Base-by-base conservation (phyloP, 2,113 vertebrate genomes). In the Apodemus speciosus region DNA sequence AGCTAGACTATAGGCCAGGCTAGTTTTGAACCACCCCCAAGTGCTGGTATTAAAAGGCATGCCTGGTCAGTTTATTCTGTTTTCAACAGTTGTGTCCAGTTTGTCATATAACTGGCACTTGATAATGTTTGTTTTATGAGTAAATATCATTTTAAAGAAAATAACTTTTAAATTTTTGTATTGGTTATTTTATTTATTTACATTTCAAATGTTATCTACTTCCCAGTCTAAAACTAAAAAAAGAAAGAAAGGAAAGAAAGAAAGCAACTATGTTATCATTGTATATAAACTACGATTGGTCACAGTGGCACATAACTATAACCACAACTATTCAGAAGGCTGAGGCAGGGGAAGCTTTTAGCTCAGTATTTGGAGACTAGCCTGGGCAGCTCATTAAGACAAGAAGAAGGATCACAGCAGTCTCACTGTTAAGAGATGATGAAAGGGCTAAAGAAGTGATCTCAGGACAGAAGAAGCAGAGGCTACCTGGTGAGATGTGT, bases 91-190 rank as follows among this genome's bases (percentile, higher is more conserved):
- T 86, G 10, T 91, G 51, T 81, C 13, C 49, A 64, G 38, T 20
- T 23, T 88, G 38, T 51, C 71, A 88, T 40, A 56, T 93, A 88
- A 32, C 56, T 69, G 43, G n/a, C 15, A 11, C 66, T 69, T 27
- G 85, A 9, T 94, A 53, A 75, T 69, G 20, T 69, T 89, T 89
- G 32, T 90, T 95, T 87, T 46, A 43, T 88, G 72, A 56, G 62
- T 64, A 9, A 89, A 38, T 93, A 80, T 71, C 43, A 80, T 72
- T 75, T 94, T 81, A 85, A 86, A 69, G 53, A 87, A 46, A 46
- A n/a, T 40, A 80, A 56, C 43, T 96, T 58, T 58, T 58, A 21
- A 58, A 58, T 21, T 7, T 58, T 58, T 58, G 20, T 23, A 58
- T 58, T 58, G 56, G 20, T 58, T 58, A 16, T 56, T 56, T 56